Evolutionary conservation across 2,797 vertebrate species (phyloP), one percentile per base, ranked within the genome.

Genomic region (Characodon lateralis): DNA sequence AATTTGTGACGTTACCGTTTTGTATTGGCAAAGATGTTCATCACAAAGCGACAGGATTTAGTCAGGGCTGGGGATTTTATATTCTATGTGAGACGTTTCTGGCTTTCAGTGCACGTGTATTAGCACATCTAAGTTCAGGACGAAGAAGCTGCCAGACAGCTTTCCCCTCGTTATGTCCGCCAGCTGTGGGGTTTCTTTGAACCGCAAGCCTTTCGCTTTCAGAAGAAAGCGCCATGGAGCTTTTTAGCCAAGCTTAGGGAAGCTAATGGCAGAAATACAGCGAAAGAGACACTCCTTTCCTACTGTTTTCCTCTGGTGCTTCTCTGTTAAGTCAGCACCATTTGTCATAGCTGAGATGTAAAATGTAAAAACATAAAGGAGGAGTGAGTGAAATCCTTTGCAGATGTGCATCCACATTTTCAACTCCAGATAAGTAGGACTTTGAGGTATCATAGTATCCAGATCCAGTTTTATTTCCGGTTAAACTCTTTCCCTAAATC

Each of bases 181-280:
- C 87, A 87, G 87, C 83, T 84, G 84, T 73, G 75, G 75, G 77
- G 61, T 71, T 53, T 35, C 80, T 90, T 91, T 91, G 85, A 88
- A 87, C 78, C 50, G 0, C 71, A 18, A 83, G 76, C 77, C 78
- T 80, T 51, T 55, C 35, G 5, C 75, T 2, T 71, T 55, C 59
- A 87, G 85, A 90, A 85, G 82, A 91, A 92, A 89, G 86, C 73
- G 28, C 10, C 26, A 71, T 39, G 58, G 66, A 87, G 84, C 89
- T 87, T 85, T 85, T 91, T 87, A 89, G 78, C 59, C 10, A 7
- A 77, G 80, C 58, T 80, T 55, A 78, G 83, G 58, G 76, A 68
- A 69, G 61, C 77, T 80, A 71, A 83, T 84, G 87, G 78, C 86
- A 83, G 80, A 58, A 6, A 75, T 85, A 76, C 72, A 80, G 66